Percentiles rank a stretch among this genome's conserved stretches.
phyloP scores from a whole-genome alignment of 2,888 invertebrate genomes.

The Mactromeris polynyma region DNA sequence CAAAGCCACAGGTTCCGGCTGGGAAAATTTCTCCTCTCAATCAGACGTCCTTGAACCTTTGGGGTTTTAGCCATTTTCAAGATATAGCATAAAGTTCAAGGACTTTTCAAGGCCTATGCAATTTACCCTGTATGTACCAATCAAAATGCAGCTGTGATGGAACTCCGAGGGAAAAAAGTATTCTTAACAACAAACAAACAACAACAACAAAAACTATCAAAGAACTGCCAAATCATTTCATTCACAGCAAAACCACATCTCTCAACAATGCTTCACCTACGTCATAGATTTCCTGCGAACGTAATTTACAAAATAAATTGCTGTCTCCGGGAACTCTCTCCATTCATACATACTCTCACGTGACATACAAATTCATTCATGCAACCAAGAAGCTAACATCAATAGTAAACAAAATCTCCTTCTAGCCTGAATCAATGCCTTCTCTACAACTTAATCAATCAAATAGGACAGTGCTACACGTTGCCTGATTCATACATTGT shows the following conservation, averaged over 20 bases:
- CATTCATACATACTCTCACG: constrained; percentile 31
- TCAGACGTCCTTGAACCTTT: too few species aligned
- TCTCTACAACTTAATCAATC: not conserved
- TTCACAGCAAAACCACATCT: not conserved
- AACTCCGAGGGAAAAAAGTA: not conserved
- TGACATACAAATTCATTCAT: constrained; percentile 27
- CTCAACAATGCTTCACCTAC: constrained; percentile 3
- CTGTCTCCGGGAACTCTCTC: constrained; percentile 17
- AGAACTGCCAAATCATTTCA: not conserved
- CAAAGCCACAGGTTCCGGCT: too few species aligned
- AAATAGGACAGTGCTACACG: not conserved
- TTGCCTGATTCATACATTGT: not conserved
- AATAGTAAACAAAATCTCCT: constrained; percentile 23
- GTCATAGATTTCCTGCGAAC: constrained; percentile 36
- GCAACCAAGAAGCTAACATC: not conserved
- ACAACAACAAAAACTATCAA: not conserved
- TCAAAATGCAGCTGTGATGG: not conserved
- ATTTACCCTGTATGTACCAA: not conserved
- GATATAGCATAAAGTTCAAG: too few species aligned
- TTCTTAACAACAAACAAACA: not conserved
- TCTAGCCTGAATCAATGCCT: not conserved
- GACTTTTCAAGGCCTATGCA: too few species aligned
- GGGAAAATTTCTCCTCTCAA: too few species aligned
- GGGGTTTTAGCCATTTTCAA: too few species aligned
- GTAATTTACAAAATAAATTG: constrained; percentile 39